Conservation (phyloP, 2,888 invertebrate genomes). For the Rutpela maculata region DNA sequence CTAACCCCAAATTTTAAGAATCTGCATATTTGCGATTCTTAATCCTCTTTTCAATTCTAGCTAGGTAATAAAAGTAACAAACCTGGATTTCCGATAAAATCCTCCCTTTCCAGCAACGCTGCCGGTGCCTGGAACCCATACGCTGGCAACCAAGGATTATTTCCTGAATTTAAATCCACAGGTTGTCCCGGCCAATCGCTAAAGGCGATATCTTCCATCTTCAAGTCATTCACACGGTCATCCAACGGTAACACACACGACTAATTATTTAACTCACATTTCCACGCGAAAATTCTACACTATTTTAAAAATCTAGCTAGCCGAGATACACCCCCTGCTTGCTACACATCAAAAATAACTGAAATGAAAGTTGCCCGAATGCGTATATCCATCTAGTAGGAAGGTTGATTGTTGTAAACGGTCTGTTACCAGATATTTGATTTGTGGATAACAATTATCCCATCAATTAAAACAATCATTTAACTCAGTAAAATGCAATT, state of each 20-base stretch:
- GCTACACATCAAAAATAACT: neutral
- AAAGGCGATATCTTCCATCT: slow-evolving; percentile 79
- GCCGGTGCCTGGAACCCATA: slow-evolving; percentile 85
- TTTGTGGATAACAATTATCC: neutral
- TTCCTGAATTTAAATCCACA: slow-evolving; percentile 76
- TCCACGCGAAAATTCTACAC: neutral
- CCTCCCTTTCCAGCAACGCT: slow-evolving; percentile 75
- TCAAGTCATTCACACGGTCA: slow-evolving; percentile 67
- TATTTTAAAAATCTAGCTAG: neutral
- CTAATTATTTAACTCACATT: slow-evolving; percentile 31
- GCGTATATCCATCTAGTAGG: no score
- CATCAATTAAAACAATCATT: neutral
- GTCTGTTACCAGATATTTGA: neutral
- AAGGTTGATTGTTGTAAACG: neutral
- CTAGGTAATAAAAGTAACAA: slow-evolving; percentile 68
- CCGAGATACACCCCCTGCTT: neutral
- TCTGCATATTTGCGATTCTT: neutral
- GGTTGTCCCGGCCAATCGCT: slow-evolving; percentile 81
- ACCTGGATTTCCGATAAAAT: slow-evolving; percentile 81
- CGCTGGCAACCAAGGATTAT: slow-evolving; percentile 87
- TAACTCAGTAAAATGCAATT: slow-evolving; percentile 5
- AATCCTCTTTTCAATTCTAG: neutral
- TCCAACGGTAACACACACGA: slow-evolving; percentile 57
- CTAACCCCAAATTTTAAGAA: neutral
- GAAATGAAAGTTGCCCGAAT: neutral